Evolutionary conservation across 2,888 invertebrate species (phyloP).

Genomic region (Ametastegia equiseti): DNA sequence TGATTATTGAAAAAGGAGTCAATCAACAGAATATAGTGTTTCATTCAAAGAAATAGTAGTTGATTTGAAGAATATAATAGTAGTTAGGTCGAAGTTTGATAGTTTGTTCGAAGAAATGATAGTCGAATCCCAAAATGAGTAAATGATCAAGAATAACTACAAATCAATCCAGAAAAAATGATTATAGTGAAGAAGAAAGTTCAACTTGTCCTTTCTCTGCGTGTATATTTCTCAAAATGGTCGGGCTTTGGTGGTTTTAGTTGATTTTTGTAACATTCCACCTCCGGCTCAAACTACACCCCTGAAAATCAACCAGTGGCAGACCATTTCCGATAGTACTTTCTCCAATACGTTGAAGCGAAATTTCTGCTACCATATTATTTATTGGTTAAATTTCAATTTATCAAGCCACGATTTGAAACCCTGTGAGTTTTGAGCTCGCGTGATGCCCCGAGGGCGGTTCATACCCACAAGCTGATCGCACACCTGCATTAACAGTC

Average conservation of each 20-base stretch:
- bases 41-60: neutral
- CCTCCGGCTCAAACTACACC: neutral
- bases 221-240: neutral
- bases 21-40: neutral
- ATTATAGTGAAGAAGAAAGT: too few species aligned
- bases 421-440: slow-evolving; percentile 18
- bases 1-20: neutral
- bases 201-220: neutral
- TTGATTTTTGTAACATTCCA: neutral
- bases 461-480: neutral
- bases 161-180: neutral
- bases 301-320: neutral
- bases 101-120: neutral
- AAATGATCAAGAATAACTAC: neutral
- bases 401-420: neutral
- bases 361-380: too few species aligned
- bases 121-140: neutral
- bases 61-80: too few species aligned
- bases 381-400: too few species aligned
- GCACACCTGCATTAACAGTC: neutral
- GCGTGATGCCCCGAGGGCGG: neutral
- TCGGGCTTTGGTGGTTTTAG: neutral
- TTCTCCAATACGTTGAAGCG: too few species aligned
- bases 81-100: too few species aligned
- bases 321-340: too few species aligned